Conservation (phyloP, 2,888 invertebrate species). For the Drosophila multiciliata region DNA sequence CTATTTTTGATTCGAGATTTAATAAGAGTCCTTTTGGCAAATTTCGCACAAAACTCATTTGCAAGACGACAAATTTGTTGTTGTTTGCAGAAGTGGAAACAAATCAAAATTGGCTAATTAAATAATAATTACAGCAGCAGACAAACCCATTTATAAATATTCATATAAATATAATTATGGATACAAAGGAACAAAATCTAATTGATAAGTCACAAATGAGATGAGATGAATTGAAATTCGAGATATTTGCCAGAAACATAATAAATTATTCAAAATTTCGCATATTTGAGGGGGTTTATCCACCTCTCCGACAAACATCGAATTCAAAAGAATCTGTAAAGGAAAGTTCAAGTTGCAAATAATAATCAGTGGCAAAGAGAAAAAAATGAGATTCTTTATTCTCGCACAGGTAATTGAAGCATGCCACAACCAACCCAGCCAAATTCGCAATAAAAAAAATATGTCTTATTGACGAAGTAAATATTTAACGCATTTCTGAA, state of each 20-base stretch:
- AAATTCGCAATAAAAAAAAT: conserved; percentile 20
- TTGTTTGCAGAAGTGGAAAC: conserved; percentile 26
- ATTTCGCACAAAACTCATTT: conserved; percentile 20
- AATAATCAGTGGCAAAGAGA: neutral
- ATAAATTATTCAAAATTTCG: conserved; percentile 64
- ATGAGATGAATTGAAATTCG: conserved; percentile 35
- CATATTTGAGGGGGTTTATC: conserved; percentile 20
- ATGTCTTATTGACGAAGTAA: conserved; percentile 72
- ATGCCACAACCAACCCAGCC: neutral
- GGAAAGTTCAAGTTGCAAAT: conserved; percentile 13
- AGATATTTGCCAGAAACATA: conserved; percentile 43
- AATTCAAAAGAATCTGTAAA: conserved; percentile 30
- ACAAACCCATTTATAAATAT: conserved; percentile 23
- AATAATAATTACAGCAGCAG: conserved; percentile 44
- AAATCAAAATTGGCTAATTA: conserved; percentile 49
- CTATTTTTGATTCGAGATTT: neutral
- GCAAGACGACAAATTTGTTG: conserved; percentile 1
- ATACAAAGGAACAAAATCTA: neutral
- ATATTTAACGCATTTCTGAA: conserved; percentile 56
- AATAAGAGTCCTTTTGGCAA: neutral
- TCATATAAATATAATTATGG: conserved; percentile 1
- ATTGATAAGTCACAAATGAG: conserved; percentile 21
- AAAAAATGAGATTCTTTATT: neutral
- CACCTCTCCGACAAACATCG: neutral
- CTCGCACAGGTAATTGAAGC: conserved; percentile 45